phyloP scores from a whole-genome alignment of 1,140 invertebrate genomes.

The Drosophila ercepeae region DNA sequence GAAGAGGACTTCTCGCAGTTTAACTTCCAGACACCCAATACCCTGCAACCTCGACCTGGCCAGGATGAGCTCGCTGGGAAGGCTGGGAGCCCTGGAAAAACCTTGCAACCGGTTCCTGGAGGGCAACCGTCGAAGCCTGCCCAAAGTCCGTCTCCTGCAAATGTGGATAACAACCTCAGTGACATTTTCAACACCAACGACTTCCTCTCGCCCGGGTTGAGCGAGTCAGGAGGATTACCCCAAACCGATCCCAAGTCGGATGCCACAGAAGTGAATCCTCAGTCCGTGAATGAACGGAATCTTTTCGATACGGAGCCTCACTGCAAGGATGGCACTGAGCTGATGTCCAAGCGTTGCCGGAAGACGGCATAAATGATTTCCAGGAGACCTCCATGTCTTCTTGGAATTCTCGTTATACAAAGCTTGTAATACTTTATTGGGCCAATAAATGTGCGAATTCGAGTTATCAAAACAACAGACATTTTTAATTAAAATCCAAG shows the following conservation, averaged over 20 bases:
- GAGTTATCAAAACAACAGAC: not conserved
- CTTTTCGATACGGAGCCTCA: conserved; percentile 41
- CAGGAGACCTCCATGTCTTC: not conserved
- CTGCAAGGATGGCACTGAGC: conserved; percentile 28
- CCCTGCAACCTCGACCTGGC: conserved; percentile 41
- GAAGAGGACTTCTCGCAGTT: conserved; percentile 1
- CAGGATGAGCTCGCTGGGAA: not conserved
- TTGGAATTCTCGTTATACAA: not conserved
- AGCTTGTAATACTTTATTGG: conserved; percentile 1
- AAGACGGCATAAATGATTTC: conserved; percentile 24
- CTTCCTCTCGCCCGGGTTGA: conserved; percentile 22
- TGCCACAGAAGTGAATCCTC: not conserved
- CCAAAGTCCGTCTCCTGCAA: not conserved
- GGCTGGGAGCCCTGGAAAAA: not conserved
- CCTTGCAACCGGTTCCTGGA: conserved; percentile 19
- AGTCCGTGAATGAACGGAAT: conserved; percentile 26
- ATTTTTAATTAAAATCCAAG: not conserved
- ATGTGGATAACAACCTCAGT: conserved; percentile 8
- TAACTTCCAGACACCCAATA: conserved; percentile 24
- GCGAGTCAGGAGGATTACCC: not conserved
- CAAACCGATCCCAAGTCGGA: conserved; percentile 30
- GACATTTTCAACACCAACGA: conserved; percentile 52
- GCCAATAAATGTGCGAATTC: conserved; percentile 13
- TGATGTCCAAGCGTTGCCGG: conserved; percentile 50
- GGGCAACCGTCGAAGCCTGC: not conserved